Conservation (phyloP, 2,797 vertebrate species). For the Rhadinocentrus ornatus region DNA sequence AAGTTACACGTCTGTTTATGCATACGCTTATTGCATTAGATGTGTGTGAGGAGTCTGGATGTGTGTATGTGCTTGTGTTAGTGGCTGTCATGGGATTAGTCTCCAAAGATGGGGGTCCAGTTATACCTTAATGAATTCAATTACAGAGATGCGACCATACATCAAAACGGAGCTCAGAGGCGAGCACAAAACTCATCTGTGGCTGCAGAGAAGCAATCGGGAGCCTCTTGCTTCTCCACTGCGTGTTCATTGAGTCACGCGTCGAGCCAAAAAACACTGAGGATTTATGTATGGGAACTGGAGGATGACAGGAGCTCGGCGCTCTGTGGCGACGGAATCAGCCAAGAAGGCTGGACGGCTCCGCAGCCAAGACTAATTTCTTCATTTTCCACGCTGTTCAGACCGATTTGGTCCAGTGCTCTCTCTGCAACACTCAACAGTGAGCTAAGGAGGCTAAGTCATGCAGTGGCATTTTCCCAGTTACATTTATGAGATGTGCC, state of each 20-base stretch:
- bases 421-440: constrained; percentile 15
- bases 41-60: not conserved
- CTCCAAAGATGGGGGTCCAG: constrained; percentile 61
- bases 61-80: constrained; percentile 1
- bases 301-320: constrained; percentile 38
- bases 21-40: not conserved
- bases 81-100: constrained; percentile 49
- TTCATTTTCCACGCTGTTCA: constrained; percentile 51
- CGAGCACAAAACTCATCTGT: constrained; percentile 50
- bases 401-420: constrained; percentile 27
- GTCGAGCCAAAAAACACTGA: constrained; percentile 28
- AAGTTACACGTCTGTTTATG: not conserved
- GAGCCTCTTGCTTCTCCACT: constrained; percentile 30
- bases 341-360: constrained; percentile 45
- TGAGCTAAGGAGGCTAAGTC: constrained; percentile 21
- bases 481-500: constrained; percentile 16
- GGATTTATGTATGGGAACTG: constrained; percentile 61
- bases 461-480: constrained; percentile 16
- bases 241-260: constrained; percentile 35
- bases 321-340: not conserved
- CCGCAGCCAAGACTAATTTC: constrained; percentile 56
- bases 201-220: constrained; percentile 50
- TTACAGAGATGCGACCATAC: constrained; percentile 57
- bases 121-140: constrained; percentile 73
- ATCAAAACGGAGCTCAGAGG: constrained; percentile 46